These are phyloP conservation scores for Achatina immaculata DNA, from an alignment of 1,140 invertebrate species.

Conservation along the genomic window DNA sequence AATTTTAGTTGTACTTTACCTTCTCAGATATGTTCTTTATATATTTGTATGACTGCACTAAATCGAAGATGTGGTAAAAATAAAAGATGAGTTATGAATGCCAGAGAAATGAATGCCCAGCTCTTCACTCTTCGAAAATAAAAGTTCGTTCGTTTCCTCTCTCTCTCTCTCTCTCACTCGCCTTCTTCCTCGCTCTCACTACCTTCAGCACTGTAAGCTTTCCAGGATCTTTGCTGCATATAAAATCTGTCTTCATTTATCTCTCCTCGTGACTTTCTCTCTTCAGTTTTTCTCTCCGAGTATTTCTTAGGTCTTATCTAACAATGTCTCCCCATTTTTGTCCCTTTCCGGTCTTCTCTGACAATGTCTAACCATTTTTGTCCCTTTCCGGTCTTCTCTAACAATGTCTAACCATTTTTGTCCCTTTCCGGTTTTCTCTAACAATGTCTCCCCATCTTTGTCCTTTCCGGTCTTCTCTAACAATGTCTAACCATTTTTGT, in stretches of 20 bases:
- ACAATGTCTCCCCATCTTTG: conserved; percentile 15
- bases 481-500: too few relatives aligned
- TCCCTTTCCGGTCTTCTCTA: too few relatives aligned
- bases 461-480: too few relatives aligned
- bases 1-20: not conserved
- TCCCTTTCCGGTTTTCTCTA: conserved; percentile 15
- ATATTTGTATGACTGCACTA: not conserved
- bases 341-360: not conserved
- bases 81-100: too few relatives aligned
- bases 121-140: too few relatives aligned
- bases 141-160: too few relatives aligned
- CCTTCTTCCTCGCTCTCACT: conserved; percentile 7
- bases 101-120: too few relatives aligned
- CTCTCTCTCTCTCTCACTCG: not conserved
- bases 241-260: too few relatives aligned
- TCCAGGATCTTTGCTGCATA: not conserved
- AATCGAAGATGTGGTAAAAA: not conserved
- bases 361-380: too few relatives aligned
- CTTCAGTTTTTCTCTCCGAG: conserved; percentile 4
- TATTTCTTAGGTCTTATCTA: conserved; percentile 10
- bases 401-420: conserved; percentile 10
- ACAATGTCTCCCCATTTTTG: not conserved
- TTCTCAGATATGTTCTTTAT: not conserved
- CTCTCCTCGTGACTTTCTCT: too few relatives aligned
- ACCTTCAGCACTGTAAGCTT: not conserved